These are phyloP conservation scores for Rhamnusium bicolor DNA, from an alignment of 2,888 invertebrate species.

Conservation along the genomic window DNA sequence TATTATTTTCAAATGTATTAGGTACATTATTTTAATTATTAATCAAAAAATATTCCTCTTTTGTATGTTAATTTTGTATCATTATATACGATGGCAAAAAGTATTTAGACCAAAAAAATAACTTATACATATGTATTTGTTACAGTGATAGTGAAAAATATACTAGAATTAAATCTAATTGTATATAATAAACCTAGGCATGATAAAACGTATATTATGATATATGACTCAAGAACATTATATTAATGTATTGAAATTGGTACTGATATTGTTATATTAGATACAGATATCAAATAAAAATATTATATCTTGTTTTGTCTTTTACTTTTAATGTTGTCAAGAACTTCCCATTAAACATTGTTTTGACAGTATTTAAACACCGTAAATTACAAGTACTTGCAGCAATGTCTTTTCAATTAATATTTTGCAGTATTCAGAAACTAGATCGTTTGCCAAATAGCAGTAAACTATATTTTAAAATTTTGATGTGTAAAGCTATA, in stretches of 20 bases:
- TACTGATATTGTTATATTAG: slow-evolving; percentile 60
- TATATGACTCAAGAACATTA: slow-evolving; percentile 48
- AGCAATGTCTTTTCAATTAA: too few relatives aligned
- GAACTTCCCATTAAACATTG: too few relatives aligned
- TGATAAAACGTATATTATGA: slow-evolving; percentile 5
- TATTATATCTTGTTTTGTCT: slow-evolving; percentile 32
- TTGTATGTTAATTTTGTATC: slow-evolving; percentile 8
- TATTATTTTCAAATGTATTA: too few relatives aligned
- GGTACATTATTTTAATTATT: not conserved
- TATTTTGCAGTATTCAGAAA: too few relatives aligned
- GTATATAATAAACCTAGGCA: slow-evolving; percentile 22
- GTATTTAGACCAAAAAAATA: slow-evolving; percentile 34
- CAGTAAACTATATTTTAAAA: too few relatives aligned
- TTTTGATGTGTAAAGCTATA: too few relatives aligned
- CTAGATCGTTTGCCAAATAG: too few relatives aligned
- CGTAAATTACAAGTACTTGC: too few relatives aligned
- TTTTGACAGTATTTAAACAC: too few relatives aligned
- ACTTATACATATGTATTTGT: slow-evolving; percentile 32
- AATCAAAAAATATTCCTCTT: not conserved
- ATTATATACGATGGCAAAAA: not conserved
- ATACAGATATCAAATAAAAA: slow-evolving; percentile 48
- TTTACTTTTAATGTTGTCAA: too few relatives aligned
- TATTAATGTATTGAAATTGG: slow-evolving; percentile 59
- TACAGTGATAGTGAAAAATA: slow-evolving; percentile 33
- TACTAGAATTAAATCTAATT: slow-evolving; percentile 8